A percentile compares a stretch with the other conserved stretches of the same genome.
These are phyloP conservation scores for Coracopsis vasa DNA, from an alignment of 2,113 vertebrate genomes.

Conservation along the genomic window DNA sequence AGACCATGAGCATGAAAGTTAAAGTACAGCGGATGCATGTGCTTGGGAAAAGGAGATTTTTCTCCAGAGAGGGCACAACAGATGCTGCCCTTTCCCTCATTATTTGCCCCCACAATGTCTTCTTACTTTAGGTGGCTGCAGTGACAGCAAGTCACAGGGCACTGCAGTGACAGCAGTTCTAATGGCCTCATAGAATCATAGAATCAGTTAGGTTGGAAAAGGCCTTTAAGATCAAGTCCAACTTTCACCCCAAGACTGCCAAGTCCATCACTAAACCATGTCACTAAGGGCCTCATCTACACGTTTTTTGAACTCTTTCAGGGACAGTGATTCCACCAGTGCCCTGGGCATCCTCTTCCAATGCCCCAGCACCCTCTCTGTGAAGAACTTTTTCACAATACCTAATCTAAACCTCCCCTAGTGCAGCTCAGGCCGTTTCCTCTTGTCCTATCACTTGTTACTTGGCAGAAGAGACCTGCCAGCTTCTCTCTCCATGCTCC, in stretches of 20 bases:
- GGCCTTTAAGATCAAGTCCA: neutral
- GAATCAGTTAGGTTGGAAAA: neutral
- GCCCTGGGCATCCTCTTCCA: neutral
- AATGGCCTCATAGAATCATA: neutral
- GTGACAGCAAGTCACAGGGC: neutral
- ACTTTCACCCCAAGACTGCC: neutral
- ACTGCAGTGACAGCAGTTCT: neutral
- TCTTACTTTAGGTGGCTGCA: neutral
- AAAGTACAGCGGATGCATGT: accelerated
- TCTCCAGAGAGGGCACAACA: neutral
- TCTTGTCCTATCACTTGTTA: neutral
- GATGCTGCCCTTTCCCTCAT: neutral
- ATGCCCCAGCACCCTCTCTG: neutral
- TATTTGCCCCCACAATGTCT: neutral
- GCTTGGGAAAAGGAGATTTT: neutral
- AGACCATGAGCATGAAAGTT: neutral
- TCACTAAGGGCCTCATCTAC: neutral
- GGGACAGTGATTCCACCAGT: neutral
- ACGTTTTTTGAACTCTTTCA: neutral
- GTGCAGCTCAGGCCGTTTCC: neutral
- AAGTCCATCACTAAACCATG: neutral
- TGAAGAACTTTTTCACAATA: neutral
- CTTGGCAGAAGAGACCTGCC: neutral
- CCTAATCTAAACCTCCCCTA: neutral
- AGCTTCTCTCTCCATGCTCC: neutral